These are phyloP conservation scores for Meiosimyza platycephala DNA, from an alignment of 2,888 invertebrate species.

Conservation along the genomic window DNA sequence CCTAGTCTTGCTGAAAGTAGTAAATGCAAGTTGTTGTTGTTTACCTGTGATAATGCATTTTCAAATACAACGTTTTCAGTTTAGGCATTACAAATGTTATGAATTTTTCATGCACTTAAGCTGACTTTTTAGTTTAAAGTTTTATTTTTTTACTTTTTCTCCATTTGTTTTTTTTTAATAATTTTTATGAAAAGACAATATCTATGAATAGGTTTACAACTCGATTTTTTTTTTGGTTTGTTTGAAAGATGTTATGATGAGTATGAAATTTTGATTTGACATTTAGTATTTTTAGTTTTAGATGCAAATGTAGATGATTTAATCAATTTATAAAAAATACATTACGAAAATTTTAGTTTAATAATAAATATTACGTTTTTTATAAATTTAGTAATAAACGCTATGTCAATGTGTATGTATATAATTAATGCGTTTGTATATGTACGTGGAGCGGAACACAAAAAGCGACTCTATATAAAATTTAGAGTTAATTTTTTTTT, in stretches of 20 bases:
- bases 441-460: slow-evolving; percentile 15
- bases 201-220: not conserved
- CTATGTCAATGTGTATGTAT: not conserved
- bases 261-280: slow-evolving; percentile 31
- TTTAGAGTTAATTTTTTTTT: not conserved
- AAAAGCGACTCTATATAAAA: slow-evolving; percentile 7
- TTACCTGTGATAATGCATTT: slow-evolving; percentile 6
- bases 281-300: slow-evolving; percentile 34
- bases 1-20: slow-evolving; percentile 16
- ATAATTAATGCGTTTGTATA: not conserved
- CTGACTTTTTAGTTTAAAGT: slow-evolving; percentile 13
- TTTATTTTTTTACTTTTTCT: slow-evolving; percentile 17
- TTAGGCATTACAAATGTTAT: slow-evolving; percentile 13
- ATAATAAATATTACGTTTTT: not conserved
- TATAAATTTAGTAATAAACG: no score
- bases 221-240: not conserved
- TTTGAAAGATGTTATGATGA: slow-evolving; percentile 10
- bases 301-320: slow-evolving; percentile 22
- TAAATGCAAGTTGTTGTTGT: slow-evolving; percentile 9
- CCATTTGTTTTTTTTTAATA: slow-evolving; percentile 6
- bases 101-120: slow-evolving; percentile 25
- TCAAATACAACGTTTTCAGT: slow-evolving; percentile 33
- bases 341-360: not conserved
- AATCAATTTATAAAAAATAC: not conserved
- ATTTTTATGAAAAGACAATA: slow-evolving; percentile 16